phyloP scores from a whole-genome alignment of 2,888 invertebrate species.

The Malachius bipustulatus region DNA sequence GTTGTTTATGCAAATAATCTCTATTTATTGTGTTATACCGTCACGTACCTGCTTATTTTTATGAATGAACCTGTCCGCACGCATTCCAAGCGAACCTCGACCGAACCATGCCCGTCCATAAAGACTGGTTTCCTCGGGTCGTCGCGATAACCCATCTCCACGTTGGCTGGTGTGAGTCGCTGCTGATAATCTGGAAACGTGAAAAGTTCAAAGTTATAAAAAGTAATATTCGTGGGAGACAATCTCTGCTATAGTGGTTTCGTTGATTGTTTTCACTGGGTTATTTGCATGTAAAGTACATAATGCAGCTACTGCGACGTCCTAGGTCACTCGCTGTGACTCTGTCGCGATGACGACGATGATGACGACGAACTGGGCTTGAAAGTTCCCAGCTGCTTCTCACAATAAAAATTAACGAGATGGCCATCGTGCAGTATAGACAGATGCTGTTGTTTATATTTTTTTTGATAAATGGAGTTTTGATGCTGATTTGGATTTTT shows the following conservation, averaged over 20 bases:
- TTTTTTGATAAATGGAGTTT: too few relatives aligned
- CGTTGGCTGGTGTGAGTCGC: slow-evolving; percentile 20
- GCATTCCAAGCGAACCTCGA: neutral
- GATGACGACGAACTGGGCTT: too few relatives aligned
- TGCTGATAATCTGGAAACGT: slow-evolving; percentile 18
- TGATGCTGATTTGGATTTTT: too few relatives aligned
- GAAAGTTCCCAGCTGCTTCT: too few relatives aligned
- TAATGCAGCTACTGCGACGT: too few relatives aligned
- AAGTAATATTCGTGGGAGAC: slow-evolving; percentile 27
- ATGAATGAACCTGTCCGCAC: slow-evolving; percentile 20
- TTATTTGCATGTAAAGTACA: slow-evolving; percentile 1
- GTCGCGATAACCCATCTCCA: slow-evolving; percentile 21
- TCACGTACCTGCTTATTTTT: slow-evolving; percentile 23
- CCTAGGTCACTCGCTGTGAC: too few relatives aligned
- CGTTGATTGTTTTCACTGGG: neutral
- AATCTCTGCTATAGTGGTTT: neutral
- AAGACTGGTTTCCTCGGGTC: neutral
- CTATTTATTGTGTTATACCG: slow-evolving; percentile 20
- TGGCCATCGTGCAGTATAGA: too few relatives aligned
- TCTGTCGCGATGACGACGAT: too few relatives aligned
- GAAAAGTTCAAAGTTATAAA: slow-evolving; percentile 27
- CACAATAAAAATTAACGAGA: too few relatives aligned
- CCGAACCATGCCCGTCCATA: neutral
- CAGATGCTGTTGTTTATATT: too few relatives aligned
- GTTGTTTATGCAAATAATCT: slow-evolving; percentile 24